Percentiles rank a stretch among this genome's conserved stretches.
Evolutionary conservation across 2,113 vertebrate species (phyloP).

Genomic region (Cochlearius cochlearius): DNA sequence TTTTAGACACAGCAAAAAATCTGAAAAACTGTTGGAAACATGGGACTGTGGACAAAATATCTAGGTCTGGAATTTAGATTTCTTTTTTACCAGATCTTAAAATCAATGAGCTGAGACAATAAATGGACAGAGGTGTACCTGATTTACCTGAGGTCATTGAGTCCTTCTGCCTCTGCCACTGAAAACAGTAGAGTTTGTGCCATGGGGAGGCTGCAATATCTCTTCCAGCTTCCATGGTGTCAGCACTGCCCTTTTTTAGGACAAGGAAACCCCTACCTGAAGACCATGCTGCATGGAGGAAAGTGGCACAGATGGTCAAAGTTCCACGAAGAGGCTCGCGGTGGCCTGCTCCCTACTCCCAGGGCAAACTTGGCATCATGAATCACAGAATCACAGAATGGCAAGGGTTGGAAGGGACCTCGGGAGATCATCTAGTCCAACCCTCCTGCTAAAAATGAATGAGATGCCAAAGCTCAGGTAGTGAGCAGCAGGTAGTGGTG

Average conservation of each 20-base stretch:
- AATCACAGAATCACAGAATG: no score
- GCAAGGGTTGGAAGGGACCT: no score
- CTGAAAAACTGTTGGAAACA: neutral
- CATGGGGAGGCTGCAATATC: neutral
- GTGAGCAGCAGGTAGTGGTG: neutral
- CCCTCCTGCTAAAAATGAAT: no score
- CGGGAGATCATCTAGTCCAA: no score
- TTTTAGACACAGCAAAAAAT: neutral
- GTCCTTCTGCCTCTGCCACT: neutral
- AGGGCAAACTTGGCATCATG: neutral
- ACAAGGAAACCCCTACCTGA: neutral
- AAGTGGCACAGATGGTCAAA: neutral
- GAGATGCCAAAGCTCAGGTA: neutral
- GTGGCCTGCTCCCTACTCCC: neutral
- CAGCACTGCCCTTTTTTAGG: neutral
- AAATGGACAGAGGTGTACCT: neutral
- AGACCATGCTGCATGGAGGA: accelerated
- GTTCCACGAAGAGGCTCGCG: accelerated
- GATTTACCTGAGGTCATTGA: neutral
- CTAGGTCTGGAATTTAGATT: neutral
- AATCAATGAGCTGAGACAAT: neutral
- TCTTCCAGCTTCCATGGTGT: neutral
- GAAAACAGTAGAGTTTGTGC: neutral
- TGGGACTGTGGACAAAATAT: neutral
- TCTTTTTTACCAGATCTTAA: neutral